phyloP scores from a whole-genome alignment of 1,140 invertebrate species.

The Aphaenogaster floridana region DNA sequence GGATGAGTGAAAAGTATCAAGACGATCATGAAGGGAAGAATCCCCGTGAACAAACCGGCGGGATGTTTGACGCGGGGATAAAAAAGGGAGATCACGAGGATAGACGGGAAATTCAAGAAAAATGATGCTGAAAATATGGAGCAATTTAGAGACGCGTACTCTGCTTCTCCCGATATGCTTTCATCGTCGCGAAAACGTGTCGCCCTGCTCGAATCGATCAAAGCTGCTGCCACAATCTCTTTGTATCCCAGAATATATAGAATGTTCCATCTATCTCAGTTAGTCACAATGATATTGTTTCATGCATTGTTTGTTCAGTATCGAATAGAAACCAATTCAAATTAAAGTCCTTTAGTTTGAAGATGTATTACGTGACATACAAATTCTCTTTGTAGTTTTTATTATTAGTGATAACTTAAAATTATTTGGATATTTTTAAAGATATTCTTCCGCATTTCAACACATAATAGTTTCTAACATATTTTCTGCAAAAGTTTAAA shows the following conservation, averaged over 20 bases:
- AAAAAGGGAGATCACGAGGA: conserved; percentile 56
- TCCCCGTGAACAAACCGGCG: conserved; percentile 20
- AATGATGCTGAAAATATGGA: conserved; percentile 64
- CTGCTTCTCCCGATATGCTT: conserved; percentile 49
- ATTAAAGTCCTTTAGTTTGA: neutral
- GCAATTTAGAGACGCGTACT: conserved; percentile 46
- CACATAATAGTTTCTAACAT: neutral
- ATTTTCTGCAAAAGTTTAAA: neutral
- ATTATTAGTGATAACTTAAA: neutral
- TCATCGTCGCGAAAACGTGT: conserved; percentile 52
- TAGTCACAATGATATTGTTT: conserved; percentile 39
- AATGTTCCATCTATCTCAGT: conserved; percentile 30
- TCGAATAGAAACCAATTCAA: neutral
- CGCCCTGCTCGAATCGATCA: conserved; percentile 46
- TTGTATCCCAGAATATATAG: conserved; percentile 19
- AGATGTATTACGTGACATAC: neutral
- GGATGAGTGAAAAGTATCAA: conserved; percentile 15
- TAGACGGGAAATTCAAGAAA: conserved; percentile 60
- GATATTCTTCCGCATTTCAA: neutral
- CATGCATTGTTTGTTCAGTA: conserved; percentile 1
- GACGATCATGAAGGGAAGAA: conserved; percentile 18
- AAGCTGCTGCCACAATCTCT: conserved; percentile 38
- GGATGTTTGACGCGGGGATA: conserved; percentile 44
- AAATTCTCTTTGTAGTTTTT: neutral
- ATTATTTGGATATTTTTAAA: neutral